These are phyloP conservation scores for Peromyscus melanophrys DNA, from an alignment of 2,797 vertebrate genomes.

Conservation along the genomic window DNA sequence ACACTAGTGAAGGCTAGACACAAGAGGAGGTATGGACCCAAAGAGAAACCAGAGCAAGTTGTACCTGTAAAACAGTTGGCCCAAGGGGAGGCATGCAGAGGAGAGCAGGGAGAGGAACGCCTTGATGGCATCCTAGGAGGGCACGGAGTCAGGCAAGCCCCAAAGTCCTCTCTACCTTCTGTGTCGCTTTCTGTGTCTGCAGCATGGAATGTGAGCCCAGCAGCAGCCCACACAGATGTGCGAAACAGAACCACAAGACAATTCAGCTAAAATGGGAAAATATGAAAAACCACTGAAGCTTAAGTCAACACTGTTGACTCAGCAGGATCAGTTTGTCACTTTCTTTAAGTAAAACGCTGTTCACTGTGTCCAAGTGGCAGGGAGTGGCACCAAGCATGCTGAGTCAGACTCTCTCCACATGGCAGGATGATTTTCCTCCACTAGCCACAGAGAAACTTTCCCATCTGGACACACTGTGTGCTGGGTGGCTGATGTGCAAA, in stretches of 20 bases:
- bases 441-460: rapidly evolving
- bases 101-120: rapidly evolving
- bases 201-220: not conserved
- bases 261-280: not conserved
- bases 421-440: rapidly evolving
- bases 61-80: not conserved
- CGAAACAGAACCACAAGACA: not conserved
- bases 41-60: not conserved
- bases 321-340: rapidly evolving
- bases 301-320: not conserved
- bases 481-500: rapidly evolving
- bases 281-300: not conserved
- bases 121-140: rapidly evolving
- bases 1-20: not conserved
- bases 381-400: rapidly evolving
- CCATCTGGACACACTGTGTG: rapidly evolving
- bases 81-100: not conserved
- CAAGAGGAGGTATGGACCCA: rapidly evolving
- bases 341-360: not conserved
- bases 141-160: not conserved
- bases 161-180: not conserved
- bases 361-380: rapidly evolving
- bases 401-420: rapidly evolving
- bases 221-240: not conserved
- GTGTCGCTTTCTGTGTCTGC: not conserved